Conservation (phyloP, 2,888 invertebrate genomes). For the Lasioglossum marginatum region DNA sequence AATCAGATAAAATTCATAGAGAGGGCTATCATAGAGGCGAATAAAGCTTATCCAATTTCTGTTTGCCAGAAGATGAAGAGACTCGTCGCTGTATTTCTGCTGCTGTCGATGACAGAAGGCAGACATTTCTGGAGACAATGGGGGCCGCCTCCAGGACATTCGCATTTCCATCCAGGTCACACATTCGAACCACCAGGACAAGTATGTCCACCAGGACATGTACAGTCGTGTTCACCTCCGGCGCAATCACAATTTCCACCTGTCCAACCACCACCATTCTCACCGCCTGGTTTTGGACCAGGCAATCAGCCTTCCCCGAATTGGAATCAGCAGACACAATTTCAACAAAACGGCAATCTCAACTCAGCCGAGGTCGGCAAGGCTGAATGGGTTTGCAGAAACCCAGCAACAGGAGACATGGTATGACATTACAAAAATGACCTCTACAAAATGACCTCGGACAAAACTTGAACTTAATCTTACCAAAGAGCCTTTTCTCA, state of each 20-base stretch:
- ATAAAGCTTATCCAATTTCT: neutral
- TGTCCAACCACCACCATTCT: neutral
- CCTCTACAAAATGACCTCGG: neutral
- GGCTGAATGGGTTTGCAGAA: conserved; percentile 72
- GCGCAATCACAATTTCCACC: neutral
- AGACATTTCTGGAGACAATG: neutral
- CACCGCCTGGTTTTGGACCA: neutral
- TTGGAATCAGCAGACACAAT: neutral
- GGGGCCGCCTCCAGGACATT: neutral
- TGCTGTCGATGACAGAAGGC: conserved; percentile 12
- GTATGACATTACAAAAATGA: conserved; percentile 62
- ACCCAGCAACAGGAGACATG: conserved; percentile 64
- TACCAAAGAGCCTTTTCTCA: neutral
- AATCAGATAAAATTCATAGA: neutral
- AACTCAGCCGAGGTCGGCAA: neutral
- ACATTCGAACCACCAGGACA: neutral
- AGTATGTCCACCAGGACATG: neutral
- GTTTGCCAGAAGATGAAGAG: conserved; percentile 23
- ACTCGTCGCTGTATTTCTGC: conserved; percentile 14
- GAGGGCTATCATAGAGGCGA: neutral
- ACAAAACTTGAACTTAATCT: neutral
- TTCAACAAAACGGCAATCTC: neutral
- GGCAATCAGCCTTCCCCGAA: neutral
- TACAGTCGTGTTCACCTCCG: neutral
- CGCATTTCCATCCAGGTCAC: neutral